phyloP scores from a whole-genome alignment of 2,888 invertebrate genomes.

The Neoascia interrupta region DNA sequence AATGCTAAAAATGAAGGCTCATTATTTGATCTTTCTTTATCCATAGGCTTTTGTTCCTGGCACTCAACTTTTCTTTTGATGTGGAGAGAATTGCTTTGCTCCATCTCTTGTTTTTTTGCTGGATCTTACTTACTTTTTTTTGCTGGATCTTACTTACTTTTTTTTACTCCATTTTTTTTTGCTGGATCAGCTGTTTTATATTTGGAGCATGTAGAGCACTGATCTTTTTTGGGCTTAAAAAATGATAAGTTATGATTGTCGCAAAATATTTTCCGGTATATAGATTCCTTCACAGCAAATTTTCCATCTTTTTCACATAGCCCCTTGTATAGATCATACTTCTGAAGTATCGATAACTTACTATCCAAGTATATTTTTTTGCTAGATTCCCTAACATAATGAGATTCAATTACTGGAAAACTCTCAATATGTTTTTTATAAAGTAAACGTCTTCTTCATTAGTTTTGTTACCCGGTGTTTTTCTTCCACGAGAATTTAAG shows the following conservation, averaged over 20 bases:
- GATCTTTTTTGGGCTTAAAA: slow-evolving; percentile 9
- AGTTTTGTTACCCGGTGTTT: slow-evolving; percentile 1
- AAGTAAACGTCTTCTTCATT: background rate
- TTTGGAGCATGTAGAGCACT: slow-evolving; percentile 7
- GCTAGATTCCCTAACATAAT: no score
- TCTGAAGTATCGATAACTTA: background rate
- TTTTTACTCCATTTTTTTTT: slow-evolving; percentile 3
- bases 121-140: slow-evolving; percentile 3
- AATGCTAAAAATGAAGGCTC: background rate
- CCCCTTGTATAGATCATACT: slow-evolving; percentile 2
- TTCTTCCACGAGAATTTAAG: slow-evolving; percentile 12
- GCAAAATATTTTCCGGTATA: slow-evolving; percentile 6
- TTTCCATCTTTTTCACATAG: background rate
- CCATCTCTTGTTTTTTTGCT: background rate
- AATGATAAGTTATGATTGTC: slow-evolving; percentile 5
- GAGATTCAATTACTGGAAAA: no score
- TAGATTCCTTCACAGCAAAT: background rate
- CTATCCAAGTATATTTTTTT: no score
- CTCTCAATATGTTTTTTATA: no score
- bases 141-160: background rate
- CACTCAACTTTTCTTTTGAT: slow-evolving; percentile 4
- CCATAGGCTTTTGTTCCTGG: slow-evolving; percentile 5
- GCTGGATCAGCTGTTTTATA: slow-evolving; percentile 8
- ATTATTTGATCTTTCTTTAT: slow-evolving; percentile 1
- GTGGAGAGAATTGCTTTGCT: background rate